Evolutionary conservation across 92 coral and sea anemone genomes (phyloP).

Genomic region (Epizoanthus rinbou): DNA sequence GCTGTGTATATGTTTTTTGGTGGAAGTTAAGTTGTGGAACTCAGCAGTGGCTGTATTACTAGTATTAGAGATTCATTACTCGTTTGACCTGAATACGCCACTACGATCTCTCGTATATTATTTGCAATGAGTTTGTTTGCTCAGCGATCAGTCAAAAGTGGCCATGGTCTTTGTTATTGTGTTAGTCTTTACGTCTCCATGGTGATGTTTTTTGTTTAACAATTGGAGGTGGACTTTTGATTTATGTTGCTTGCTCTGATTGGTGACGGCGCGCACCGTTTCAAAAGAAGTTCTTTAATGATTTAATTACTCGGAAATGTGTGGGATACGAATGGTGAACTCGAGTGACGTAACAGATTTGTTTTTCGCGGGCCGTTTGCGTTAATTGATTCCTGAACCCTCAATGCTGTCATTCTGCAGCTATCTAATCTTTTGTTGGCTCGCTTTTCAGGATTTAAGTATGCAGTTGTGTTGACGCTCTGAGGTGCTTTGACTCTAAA

Average conservation of each 20-base stretch:
- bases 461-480: conserved; percentile 61
- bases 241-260: conserved; percentile 22
- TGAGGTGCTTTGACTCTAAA: conserved; percentile 61
- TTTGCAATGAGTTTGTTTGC: conserved; percentile 15
- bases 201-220: conserved; percentile 23
- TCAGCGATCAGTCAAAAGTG: conserved; percentile 40
- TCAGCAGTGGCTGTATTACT: neutral
- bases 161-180: conserved; percentile 39
- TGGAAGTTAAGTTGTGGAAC: neutral
- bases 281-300: conserved; percentile 41
- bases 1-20: neutral
- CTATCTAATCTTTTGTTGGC: conserved; percentile 49
- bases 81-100: neutral
- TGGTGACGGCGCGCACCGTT: neutral
- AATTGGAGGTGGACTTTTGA: conserved; percentile 34
- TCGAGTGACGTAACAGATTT: conserved; percentile 74
- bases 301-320: conserved; percentile 73
- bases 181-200: conserved; percentile 24
- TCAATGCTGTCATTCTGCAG: conserved; percentile 50
- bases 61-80: neutral
- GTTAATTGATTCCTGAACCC: conserved; percentile 56
- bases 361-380: conserved; percentile 64
- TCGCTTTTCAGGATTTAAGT: conserved; percentile 45
- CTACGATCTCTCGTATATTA: neutral
- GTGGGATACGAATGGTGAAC: conserved; percentile 44